phyloP scores from a whole-genome alignment of 1,140 invertebrate species.

The Nixonia krombeini region DNA sequence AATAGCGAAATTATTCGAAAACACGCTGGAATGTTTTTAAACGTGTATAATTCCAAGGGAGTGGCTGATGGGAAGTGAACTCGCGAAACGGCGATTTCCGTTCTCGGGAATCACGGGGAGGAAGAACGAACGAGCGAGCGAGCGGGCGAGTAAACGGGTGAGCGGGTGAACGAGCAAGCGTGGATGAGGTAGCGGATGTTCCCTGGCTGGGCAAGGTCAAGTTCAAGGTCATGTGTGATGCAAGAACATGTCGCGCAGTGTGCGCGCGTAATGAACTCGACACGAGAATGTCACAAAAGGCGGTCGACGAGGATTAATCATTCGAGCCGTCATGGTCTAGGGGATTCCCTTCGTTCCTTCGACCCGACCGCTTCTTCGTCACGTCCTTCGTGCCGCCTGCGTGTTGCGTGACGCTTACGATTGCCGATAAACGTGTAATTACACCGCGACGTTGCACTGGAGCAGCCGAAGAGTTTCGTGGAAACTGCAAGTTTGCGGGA shows the following conservation, averaged over 20 bases:
- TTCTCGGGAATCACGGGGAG: no score
- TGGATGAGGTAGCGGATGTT: no score
- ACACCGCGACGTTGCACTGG: constrained; percentile 41
- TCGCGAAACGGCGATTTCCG: no score
- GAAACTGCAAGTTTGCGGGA: constrained; percentile 47
- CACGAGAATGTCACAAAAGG: constrained; percentile 7
- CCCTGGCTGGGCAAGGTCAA: no score
- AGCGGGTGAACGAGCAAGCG: no score
- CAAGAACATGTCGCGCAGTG: constrained; percentile 14
- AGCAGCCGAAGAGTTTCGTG: constrained; percentile 49
- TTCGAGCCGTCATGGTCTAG: constrained; percentile 49
- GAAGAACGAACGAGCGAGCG: no score
- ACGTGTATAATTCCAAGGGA: no score
- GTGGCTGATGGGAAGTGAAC: no score
- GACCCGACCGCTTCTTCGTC: no score
- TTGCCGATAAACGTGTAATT: constrained; percentile 62
- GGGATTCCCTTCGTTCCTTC: constrained; percentile 40
- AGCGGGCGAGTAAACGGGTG: no score
- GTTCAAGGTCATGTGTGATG: constrained; percentile 45
- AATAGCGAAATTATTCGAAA: not conserved
- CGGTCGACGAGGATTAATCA: constrained; percentile 56
- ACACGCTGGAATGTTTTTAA: no score
- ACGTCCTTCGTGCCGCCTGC: constrained; percentile 34
- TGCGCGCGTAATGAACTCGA: no score
- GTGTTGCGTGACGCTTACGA: constrained; percentile 56